Evolutionary conservation across 2,113 vertebrate species (phyloP).

Genomic region (Xenotilapia longispinis): DNA sequence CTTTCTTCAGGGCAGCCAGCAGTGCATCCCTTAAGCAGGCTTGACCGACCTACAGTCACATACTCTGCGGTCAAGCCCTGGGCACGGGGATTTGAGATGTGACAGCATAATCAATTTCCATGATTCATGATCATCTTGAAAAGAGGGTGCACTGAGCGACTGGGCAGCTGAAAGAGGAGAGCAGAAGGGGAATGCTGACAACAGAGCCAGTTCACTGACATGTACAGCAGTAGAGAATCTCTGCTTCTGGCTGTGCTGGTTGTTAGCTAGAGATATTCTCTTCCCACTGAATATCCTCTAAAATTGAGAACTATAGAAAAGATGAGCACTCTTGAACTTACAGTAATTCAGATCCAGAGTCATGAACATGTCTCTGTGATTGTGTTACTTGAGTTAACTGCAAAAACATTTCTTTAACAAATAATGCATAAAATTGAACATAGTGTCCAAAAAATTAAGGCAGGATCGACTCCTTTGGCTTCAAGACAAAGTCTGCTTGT

Average conservation of each 20-base stretch:
- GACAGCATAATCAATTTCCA: slow-evolving; percentile 71
- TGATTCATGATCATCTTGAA: slow-evolving; percentile 64
- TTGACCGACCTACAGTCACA: slow-evolving; percentile 69
- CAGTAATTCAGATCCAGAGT: not conserved
- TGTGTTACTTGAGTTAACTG: not conserved
- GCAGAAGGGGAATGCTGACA: slow-evolving; percentile 53
- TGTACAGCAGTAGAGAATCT: slow-evolving; percentile 4
- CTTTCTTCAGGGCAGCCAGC: slow-evolving; percentile 37
- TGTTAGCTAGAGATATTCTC: not conserved
- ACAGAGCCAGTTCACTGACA: slow-evolving; percentile 5
- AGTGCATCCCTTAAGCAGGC: slow-evolving; percentile 61
- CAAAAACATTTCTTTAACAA: not conserved
- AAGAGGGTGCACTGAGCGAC: slow-evolving; percentile 38
- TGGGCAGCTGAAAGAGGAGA: slow-evolving; percentile 58
- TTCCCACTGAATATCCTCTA: not conserved
- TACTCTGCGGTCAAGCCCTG: slow-evolving; percentile 57
- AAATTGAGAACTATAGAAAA: not conserved
- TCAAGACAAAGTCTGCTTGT: not conserved
- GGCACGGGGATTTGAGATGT: slow-evolving; percentile 62
- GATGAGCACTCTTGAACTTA: not conserved
- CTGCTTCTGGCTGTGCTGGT: not conserved
- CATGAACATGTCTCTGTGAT: not conserved
- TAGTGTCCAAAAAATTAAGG: fast-evolving
- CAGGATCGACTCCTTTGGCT: not conserved
- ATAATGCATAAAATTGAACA: not conserved